Evolutionary conservation across 2,888 invertebrate species (phyloP).

Genomic region (Drosophila robusta): DNA sequence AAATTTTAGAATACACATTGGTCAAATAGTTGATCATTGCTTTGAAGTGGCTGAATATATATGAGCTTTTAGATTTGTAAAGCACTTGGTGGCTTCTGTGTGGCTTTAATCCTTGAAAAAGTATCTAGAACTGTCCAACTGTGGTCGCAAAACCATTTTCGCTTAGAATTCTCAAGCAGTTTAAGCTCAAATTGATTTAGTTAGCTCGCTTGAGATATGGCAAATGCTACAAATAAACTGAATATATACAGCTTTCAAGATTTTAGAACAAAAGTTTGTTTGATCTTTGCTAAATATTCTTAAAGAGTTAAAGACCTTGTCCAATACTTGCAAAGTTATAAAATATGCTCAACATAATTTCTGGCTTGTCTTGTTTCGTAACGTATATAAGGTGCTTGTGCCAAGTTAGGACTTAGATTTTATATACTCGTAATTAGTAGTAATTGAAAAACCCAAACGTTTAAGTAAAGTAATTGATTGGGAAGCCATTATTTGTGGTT

Average conservation of each 20-base stretch:
- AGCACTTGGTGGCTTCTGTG: no score
- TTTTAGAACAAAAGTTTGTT: background rate
- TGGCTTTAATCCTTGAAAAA: no score
- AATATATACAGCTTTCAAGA: no score
- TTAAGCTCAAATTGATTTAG: background rate
- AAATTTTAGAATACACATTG: no score
- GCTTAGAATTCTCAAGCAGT: background rate
- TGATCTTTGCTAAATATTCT: no score
- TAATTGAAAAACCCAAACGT: slow-evolving; percentile 50
- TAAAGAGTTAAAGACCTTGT: background rate
- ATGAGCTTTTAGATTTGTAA: no score
- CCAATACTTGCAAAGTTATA: slow-evolving; percentile 33
- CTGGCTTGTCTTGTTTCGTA: slow-evolving; percentile 16
- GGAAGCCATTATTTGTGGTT: slow-evolving; percentile 58
- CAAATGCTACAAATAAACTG: background rate
- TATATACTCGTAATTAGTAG: slow-evolving; percentile 39
- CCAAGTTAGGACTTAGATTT: slow-evolving; percentile 38
- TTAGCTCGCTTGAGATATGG: no score
- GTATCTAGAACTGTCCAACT: no score
- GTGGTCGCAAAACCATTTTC: background rate
- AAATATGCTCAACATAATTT: slow-evolving; percentile 34
- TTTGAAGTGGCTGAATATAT: no score
- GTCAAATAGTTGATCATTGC: no score
- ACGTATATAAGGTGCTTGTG: slow-evolving; percentile 51
- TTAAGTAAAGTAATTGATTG: slow-evolving; percentile 64